Percentiles rank a stretch among this genome's conserved stretches.
Conservation (phyloP, 2,888 invertebrate genomes). For the Sialis lutaria region DNA sequence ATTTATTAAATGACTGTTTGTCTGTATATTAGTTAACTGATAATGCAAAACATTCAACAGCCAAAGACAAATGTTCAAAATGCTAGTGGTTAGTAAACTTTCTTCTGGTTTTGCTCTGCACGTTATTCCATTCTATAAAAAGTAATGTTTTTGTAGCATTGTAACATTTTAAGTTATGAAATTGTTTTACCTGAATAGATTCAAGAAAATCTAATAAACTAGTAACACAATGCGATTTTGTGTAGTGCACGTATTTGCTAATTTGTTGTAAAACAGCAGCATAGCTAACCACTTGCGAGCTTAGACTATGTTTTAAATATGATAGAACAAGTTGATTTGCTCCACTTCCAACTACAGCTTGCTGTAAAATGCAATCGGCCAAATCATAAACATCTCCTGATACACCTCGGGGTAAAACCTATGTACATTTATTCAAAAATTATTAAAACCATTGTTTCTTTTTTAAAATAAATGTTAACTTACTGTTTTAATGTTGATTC, state of each 20-base stretch:
- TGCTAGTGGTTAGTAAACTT: conserved; percentile 61
- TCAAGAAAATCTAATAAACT: conserved; percentile 75
- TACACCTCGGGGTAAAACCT: conserved; percentile 69
- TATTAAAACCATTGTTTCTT: not conserved
- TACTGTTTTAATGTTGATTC: conserved; percentile 86
- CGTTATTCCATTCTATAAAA: conserved; percentile 32
- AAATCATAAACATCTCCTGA: conserved; percentile 87
- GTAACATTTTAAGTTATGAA: conserved; percentile 1
- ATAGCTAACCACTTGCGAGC: conserved; percentile 80
- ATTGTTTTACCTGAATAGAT: conserved; percentile 30
- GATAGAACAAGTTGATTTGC: conserved; percentile 83
- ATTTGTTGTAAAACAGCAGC: conserved; percentile 78
- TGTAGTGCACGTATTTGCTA: conserved; percentile 67
- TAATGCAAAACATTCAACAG: conserved; percentile 53
- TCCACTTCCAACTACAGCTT: conserved; percentile 83
- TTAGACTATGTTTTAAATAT: conserved; percentile 81
- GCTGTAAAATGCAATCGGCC: conserved; percentile 84
- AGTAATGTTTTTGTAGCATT: not conserved
- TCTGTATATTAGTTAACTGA: conserved; percentile 22
- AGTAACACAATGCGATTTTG: conserved; percentile 74
- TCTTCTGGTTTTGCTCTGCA: conserved; percentile 77
- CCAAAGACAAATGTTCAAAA: conserved; percentile 72
- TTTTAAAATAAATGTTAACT: conserved; percentile 13
- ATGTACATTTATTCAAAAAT: conserved; percentile 8
- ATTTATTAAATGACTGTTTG: conserved; percentile 14